Conservation (phyloP, 23 tunicate species). For the Trididemnum nubilum region DNA sequence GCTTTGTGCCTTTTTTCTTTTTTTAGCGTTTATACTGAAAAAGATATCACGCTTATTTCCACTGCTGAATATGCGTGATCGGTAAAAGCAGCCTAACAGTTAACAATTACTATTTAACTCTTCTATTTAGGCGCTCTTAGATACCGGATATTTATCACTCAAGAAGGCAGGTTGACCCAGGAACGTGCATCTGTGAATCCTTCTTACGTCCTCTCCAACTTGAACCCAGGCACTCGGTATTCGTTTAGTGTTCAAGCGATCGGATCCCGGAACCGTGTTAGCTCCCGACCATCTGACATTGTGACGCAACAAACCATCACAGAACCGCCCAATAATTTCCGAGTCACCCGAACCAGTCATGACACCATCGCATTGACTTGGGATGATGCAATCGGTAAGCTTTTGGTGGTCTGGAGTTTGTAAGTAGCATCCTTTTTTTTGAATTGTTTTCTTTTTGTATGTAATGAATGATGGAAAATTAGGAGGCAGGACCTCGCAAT, state of each 20-base stretch:
- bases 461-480: too few relatives aligned
- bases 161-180: constrained; percentile 10
- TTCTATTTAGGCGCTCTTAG: constrained; percentile 11
- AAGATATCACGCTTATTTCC: too few relatives aligned
- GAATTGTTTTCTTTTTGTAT: too few relatives aligned
- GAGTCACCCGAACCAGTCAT: constrained; percentile 33
- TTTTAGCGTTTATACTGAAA: too few relatives aligned
- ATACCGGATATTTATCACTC: background rate
- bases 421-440: too few relatives aligned
- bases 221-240: constrained; percentile 49
- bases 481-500: too few relatives aligned
- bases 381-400: constrained; percentile 47
- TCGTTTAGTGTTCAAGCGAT: constrained; percentile 39
- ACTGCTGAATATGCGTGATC: too few relatives aligned
- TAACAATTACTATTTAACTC: background rate
- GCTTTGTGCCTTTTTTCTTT: too few relatives aligned
- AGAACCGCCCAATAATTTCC: constrained; percentile 22
- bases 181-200: background rate
- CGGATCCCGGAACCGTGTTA: constrained; percentile 33
- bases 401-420: too few relatives aligned
- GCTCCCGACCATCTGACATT: background rate
- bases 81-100: too few relatives aligned
- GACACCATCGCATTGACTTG: constrained; percentile 45
- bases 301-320: constrained; percentile 58
- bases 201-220: background rate